Percentiles rank a stretch among this genome's conserved stretches.
Evolutionary conservation across 2,797 vertebrate species (phyloP).

Genomic region (Enteromius thamalakanensis): DNA sequence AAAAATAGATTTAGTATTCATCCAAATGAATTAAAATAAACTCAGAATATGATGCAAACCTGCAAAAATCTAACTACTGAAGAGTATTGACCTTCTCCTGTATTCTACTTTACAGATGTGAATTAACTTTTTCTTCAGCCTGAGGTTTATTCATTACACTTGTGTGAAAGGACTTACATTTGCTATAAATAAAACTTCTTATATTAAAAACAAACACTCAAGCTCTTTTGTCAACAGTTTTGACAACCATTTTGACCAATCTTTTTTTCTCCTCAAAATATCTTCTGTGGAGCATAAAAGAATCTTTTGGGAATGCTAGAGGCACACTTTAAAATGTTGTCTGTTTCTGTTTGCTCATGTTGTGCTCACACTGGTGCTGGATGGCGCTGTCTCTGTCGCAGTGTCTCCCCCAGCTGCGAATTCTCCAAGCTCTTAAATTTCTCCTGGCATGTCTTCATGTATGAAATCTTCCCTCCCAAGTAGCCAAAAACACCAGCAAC

Average conservation of each 20-base stretch:
- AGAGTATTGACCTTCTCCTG: too few relatives aligned
- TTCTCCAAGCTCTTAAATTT: constrained; percentile 90
- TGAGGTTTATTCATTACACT: too few relatives aligned
- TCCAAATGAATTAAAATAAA: too few relatives aligned
- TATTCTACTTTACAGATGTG: too few relatives aligned
- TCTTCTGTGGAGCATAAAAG: background rate
- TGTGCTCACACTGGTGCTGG: constrained; percentile 76
- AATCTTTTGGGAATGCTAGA: background rate
- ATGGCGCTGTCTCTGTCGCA: constrained; percentile 76
- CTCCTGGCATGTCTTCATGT: constrained; percentile 86
- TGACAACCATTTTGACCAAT: background rate
- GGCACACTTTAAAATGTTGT: background rate
- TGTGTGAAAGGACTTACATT: too few relatives aligned
- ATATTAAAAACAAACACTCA: too few relatives aligned
- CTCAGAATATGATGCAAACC: too few relatives aligned
- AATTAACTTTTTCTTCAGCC: too few relatives aligned
- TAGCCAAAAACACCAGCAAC: constrained; percentile 78
- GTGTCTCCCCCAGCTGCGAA: constrained; percentile 86
- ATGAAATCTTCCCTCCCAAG: constrained; percentile 88
- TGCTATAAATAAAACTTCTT: too few relatives aligned
- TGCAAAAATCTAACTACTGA: too few relatives aligned
- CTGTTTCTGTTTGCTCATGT: constrained; percentile 1
- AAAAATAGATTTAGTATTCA: too few relatives aligned
- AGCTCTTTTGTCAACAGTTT: background rate
- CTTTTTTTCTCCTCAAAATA: background rate